Evolutionary conservation across 2,888 invertebrate genomes (phyloP).

Genomic region (Caenorhabditis japonica): DNA sequence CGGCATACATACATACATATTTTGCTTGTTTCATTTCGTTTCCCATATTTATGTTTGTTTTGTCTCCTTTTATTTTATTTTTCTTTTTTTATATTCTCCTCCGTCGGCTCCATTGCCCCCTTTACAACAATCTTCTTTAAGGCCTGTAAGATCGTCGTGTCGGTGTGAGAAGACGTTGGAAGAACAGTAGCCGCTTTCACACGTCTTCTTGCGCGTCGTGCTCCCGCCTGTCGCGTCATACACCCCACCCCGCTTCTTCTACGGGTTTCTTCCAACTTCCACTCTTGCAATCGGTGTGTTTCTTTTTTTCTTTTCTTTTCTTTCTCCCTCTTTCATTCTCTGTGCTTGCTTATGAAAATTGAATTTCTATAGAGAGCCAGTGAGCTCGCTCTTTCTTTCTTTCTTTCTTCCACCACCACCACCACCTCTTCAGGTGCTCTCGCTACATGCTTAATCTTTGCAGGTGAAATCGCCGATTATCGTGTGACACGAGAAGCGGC

Average conservation of each 20-base stretch:
- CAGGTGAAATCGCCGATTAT: conserved; percentile 21
- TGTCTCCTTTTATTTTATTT: conserved; percentile 11
- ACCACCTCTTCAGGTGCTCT: conserved; percentile 3
- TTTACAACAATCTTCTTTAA: conserved; percentile 3
- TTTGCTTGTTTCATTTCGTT: conserved; percentile 15
- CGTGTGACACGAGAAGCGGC: background rate
- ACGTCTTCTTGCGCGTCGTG: conserved; percentile 1
- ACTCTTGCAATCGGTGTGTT: conserved; percentile 15
- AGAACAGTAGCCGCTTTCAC: conserved; percentile 22
- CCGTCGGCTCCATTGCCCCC: conserved; percentile 5
- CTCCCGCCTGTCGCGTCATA: background rate
- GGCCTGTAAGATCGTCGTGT: conserved; percentile 39
- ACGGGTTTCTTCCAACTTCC: conserved; percentile 29
- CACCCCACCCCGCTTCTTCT: conserved; percentile 27
- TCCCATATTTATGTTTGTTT: conserved; percentile 11
- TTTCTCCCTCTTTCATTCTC: background rate
- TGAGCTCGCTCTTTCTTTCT: background rate
- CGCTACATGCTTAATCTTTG: conserved; percentile 5
- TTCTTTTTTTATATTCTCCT: conserved; percentile 3
- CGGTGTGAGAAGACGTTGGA: conserved; percentile 24
- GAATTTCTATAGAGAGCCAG: conserved; percentile 7
- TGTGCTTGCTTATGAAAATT: conserved; percentile 18
- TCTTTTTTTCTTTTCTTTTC: conserved; percentile 5
- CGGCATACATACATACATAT: conserved; percentile 23
- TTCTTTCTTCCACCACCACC: conserved; percentile 6